Conservation (phyloP, 2,888 invertebrate species). For the Catocala sponsa region DNA sequence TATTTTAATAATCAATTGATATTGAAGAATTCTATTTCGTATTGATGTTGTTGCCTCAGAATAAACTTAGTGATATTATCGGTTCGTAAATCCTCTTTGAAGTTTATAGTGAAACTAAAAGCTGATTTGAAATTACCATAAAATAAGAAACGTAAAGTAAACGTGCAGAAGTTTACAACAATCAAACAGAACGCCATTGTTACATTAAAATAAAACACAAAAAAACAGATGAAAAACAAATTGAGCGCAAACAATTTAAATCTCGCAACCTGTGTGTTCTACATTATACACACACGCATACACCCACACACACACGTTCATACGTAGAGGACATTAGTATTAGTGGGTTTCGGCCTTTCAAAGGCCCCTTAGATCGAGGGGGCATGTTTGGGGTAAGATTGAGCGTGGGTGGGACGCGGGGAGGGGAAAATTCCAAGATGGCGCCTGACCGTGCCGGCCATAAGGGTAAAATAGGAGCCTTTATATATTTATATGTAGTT, state of each 20-base stretch:
- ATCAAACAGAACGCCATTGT: constrained; percentile 20
- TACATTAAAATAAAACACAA: constrained; percentile 20
- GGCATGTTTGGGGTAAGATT: constrained; percentile 85
- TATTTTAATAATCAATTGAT: no score
- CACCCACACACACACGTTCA: constrained; percentile 55
- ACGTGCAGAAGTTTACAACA: constrained; percentile 6
- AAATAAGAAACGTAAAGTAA: constrained; percentile 1
- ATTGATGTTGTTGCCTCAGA: no score
- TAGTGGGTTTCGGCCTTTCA: constrained; percentile 86
- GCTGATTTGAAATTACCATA: no score
- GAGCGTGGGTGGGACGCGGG: constrained; percentile 77
- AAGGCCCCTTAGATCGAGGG: constrained; percentile 85
- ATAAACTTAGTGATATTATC: no score
- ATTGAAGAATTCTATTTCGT: no score
- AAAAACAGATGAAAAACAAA: constrained; percentile 57
- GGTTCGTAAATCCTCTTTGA: no score
- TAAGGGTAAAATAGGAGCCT: constrained; percentile 85
- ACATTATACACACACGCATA: constrained; percentile 49
- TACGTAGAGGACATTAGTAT: constrained; percentile 85
- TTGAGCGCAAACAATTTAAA: constrained; percentile 63
- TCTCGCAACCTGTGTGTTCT: constrained; percentile 55
- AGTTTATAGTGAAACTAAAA: no score
- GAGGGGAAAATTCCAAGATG: constrained; percentile 82
- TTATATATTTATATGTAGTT: constrained; percentile 77
- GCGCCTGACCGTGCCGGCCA: constrained; percentile 85